Evolutionary conservation across 2,888 invertebrate species (phyloP).

Genomic region (Pheosia tremula): DNA sequence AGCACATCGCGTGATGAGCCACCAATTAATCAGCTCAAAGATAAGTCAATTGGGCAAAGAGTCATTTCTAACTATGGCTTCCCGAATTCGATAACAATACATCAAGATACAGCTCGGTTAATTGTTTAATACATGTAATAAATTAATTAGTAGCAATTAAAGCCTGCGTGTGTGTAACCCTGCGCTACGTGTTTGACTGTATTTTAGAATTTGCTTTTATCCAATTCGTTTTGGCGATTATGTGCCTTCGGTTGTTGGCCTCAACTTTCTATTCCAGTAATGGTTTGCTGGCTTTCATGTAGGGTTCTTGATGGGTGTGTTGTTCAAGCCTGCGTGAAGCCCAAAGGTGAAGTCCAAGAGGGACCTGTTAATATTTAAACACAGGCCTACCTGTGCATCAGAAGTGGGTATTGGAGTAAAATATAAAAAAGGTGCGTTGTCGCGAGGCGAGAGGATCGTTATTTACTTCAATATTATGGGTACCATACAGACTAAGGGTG

Average conservation of each 20-base stretch:
- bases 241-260: constrained; percentile 45
- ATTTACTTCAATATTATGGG: too few species aligned
- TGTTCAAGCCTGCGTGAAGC: too few species aligned
- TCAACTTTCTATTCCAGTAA: constrained; percentile 45
- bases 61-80: constrained; percentile 55
- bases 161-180: constrained; percentile 72
- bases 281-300: constrained; percentile 30
- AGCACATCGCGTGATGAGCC: constrained; percentile 71
- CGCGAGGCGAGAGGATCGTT: too few species aligned
- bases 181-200: constrained; percentile 56
- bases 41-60: constrained; percentile 79
- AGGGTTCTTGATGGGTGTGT: constrained; percentile 16
- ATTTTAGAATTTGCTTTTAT: constrained; percentile 50
- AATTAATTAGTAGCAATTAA: constrained; percentile 82
- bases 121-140: constrained; percentile 84
- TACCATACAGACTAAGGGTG: too few species aligned
- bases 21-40: constrained; percentile 77
- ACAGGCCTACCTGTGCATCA: too few species aligned
- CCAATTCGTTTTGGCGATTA: constrained; percentile 66
- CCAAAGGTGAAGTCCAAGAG: too few species aligned
- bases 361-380: too few species aligned
- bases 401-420: too few species aligned
- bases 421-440: too few species aligned
- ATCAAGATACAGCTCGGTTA: constrained; percentile 77
- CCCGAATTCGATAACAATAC: constrained; percentile 78